Evolutionary conservation across 2,113 vertebrate genomes (phyloP), one percentile per base, ranked within the genome.

Genomic region (Limanda limanda): DNA sequence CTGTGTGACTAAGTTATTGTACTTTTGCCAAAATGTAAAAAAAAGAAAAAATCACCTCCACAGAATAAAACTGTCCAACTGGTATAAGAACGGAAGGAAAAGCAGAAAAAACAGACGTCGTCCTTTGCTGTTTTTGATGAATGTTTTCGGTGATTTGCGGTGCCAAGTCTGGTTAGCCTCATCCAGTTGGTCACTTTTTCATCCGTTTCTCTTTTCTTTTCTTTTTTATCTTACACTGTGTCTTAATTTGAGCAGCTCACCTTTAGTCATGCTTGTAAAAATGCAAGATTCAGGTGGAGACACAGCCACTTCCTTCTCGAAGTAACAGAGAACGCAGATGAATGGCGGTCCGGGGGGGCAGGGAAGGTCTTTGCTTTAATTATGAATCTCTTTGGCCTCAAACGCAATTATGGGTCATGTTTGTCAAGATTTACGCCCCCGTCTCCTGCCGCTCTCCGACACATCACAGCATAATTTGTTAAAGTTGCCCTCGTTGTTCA

Each of bases 161-260:
- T 47, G 74, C 74, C 75, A 82, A 83, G 88, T 85, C 79, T 90
- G 86, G 59, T 85, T 87, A 73, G 71, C 85, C 82, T 91, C 81
- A 88, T n/a, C 37, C 65, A 55, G 23, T 81, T 80, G 80, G 80
- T 85, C 80, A 84, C 80, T 79, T 85, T 74, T 78, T 79, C 54
- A 66, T 78, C 60, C 25, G 40, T 69, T 66, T 48, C 37, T 20
- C 21, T 24, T 58, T 55, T 54, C 2, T 66, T 15, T 71, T 40
- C 31, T 56, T 63, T 57, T 59, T 67, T 9, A 59, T 76, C 23
- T 62, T 45, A 15, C 66, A 71, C 56, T 18, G 15, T 47, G 57
- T 71, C 64, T 76, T 27, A 1, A 24, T 85, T 82, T 71, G 45
- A 83, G 73, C 58, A 6, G 47, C 37, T 76, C 61, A 79, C 48